These are phyloP conservation scores for Agrilus cyanescens DNA, from an alignment of 2,888 invertebrate species.

Conservation along the genomic window DNA sequence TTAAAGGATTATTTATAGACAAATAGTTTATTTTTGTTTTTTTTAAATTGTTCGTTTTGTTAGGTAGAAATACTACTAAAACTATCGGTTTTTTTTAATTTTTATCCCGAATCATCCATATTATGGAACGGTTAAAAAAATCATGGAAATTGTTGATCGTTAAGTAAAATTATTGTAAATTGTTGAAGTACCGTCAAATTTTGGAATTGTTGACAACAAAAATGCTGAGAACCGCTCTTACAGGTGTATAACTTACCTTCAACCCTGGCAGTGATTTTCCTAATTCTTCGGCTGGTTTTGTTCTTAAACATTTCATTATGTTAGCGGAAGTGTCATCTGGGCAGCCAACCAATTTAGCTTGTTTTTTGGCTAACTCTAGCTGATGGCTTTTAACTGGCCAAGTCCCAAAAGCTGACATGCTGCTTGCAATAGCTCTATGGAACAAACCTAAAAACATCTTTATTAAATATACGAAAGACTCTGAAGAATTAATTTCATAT, in stretches of 20 bases:
- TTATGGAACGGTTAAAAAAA: too few relatives aligned
- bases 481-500: not conserved
- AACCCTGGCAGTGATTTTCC: constrained; percentile 38
- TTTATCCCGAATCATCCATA: too few relatives aligned
- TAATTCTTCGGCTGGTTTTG: constrained; percentile 38
- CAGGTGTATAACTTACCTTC: constrained; percentile 26
- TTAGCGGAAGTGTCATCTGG: constrained; percentile 40
- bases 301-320: constrained; percentile 49
- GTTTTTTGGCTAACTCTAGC: constrained; percentile 45
- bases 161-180: too few relatives aligned
- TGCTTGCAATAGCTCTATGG: constrained; percentile 58
- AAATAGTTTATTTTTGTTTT: too few relatives aligned
- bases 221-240: too few relatives aligned
- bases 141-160: too few relatives aligned
- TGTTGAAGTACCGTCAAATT: too few relatives aligned
- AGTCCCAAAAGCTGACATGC: constrained; percentile 47
- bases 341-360: constrained; percentile 49
- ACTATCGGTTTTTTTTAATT: too few relatives aligned
- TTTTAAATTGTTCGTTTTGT: too few relatives aligned
- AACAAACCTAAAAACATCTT: constrained; percentile 45
- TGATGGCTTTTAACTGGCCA: constrained; percentile 43
- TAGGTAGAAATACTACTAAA: too few relatives aligned
- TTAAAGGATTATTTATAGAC: too few relatives aligned
- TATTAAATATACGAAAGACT: not conserved
- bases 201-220: too few relatives aligned